Conservation (phyloP, 2,113 vertebrate genomes). For the Silurus meridionalis region DNA sequence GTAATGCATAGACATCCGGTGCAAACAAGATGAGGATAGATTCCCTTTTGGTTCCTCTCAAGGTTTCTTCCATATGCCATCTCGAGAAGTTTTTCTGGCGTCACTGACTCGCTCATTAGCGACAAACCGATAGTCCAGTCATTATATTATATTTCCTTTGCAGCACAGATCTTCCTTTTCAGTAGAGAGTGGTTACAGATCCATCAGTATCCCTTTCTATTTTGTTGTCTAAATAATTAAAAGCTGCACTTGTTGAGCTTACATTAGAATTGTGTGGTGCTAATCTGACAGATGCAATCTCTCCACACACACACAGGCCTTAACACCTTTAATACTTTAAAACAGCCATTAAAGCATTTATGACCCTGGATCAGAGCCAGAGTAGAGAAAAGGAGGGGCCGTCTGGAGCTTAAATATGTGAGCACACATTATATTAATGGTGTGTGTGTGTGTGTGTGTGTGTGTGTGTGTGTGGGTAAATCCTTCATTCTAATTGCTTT, state of each 20-base stretch:
- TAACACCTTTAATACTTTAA: conserved; percentile 59
- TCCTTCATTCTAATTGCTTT: conserved; percentile 21
- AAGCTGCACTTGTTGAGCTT: conserved; percentile 47
- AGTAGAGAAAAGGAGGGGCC: background rate
- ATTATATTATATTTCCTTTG: background rate
- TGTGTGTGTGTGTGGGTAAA: conserved; percentile 10
- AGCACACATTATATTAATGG: background rate
- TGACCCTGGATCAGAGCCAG: conserved; percentile 48
- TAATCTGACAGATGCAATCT: conserved; percentile 56
- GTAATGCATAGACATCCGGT: too few relatives aligned
- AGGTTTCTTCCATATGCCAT: too few relatives aligned
- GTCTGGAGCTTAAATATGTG: background rate
- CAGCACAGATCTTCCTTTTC: background rate
- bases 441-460: conserved; percentile 17
- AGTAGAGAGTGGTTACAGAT: background rate
- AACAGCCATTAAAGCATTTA: conserved; percentile 64
- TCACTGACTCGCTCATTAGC: too few relatives aligned
- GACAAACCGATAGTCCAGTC: too few relatives aligned
- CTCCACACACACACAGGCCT: conserved; percentile 21
- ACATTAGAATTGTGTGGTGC: conserved; percentile 44
- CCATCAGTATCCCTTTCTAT: conserved; percentile 7
- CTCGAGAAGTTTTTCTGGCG: too few relatives aligned
- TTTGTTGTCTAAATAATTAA: conserved; percentile 62
- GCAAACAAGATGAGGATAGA: too few relatives aligned
- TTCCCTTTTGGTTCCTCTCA: too few relatives aligned